These are phyloP conservation scores for Phocoena phocoena DNA, from an alignment of 2,113 vertebrate genomes.

Conservation along the genomic window DNA sequence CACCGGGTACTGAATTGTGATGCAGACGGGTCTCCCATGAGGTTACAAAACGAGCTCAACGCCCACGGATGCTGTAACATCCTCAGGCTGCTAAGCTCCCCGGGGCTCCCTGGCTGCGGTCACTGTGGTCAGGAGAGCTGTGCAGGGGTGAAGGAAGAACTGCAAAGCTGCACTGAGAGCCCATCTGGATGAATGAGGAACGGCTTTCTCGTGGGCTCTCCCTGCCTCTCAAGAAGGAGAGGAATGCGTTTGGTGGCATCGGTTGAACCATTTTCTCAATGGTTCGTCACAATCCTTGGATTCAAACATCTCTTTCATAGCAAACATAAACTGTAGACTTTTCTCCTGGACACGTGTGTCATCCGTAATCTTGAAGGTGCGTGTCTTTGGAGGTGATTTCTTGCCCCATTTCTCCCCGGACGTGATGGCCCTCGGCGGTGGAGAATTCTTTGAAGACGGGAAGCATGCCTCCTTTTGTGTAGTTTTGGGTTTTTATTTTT, in stretches of 20 bases:
- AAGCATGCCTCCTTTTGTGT: not conserved
- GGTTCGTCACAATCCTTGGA: not conserved
- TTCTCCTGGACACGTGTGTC: fast-evolving
- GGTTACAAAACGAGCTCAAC: fast-evolving
- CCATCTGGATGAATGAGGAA: too few species aligned
- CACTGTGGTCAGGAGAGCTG: fast-evolving
- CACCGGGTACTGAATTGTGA: fast-evolving
- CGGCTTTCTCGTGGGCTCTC: not conserved
- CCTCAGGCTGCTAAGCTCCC: fast-evolving
- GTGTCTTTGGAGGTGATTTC: not conserved
- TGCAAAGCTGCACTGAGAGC: not conserved
- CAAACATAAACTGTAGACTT: not conserved
- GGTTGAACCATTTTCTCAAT: not conserved
- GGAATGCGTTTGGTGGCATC: fast-evolving
- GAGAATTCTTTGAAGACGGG: not conserved
- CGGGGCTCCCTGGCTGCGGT: fast-evolving
- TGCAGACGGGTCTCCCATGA: fast-evolving
- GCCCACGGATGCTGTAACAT: too few species aligned
- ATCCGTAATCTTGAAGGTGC: not conserved
- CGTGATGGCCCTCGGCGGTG: too few species aligned
- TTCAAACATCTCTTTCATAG: not conserved
- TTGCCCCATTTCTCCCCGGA: too few species aligned
- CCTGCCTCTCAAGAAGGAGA: not conserved
- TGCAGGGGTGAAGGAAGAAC: not conserved
- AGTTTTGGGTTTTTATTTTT: not conserved